phyloP scores from a whole-genome alignment of 2,797 vertebrate genomes.

The Lepilemur septentrionalis region DNA sequence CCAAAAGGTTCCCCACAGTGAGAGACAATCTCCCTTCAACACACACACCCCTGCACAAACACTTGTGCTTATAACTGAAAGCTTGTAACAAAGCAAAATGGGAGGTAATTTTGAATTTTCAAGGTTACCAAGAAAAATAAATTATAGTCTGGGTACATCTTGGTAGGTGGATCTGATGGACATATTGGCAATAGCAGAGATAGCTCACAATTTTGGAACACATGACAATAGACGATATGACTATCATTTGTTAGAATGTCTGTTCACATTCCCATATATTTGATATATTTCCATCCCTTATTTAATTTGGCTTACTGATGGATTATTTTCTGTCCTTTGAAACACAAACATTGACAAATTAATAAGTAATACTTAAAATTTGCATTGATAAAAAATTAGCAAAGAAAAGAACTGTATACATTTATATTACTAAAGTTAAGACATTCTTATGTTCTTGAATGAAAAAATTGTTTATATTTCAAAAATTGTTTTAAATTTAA shows the following conservation, averaged over 20 bases:
- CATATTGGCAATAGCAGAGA: not conserved
- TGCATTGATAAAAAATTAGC: not conserved
- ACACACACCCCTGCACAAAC: not conserved
- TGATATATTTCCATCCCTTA: not conserved
- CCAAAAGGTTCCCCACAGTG: not conserved
- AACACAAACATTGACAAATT: not conserved
- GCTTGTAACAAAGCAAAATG: not conserved
- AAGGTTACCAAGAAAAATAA: not conserved
- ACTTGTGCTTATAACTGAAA: not conserved
- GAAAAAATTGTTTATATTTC: not conserved
- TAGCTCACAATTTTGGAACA: not conserved
- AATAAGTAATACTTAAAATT: not conserved
- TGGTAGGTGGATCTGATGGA: not conserved
- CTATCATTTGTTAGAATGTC: not conserved
- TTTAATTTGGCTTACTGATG: not conserved
- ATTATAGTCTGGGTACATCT: not conserved
- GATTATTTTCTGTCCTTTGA: not conserved
- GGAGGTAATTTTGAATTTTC: not conserved
- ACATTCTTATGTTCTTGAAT: not conserved
- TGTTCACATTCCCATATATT: not conserved
- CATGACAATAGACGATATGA: not conserved
- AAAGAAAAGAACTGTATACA: not conserved
- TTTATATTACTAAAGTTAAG: not conserved
- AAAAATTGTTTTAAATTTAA: slow-evolving; percentile 27
- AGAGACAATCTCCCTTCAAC: not conserved